phyloP scores from a whole-genome alignment of 1,140 invertebrate species.

The Homalodisca vitripennis region DNA sequence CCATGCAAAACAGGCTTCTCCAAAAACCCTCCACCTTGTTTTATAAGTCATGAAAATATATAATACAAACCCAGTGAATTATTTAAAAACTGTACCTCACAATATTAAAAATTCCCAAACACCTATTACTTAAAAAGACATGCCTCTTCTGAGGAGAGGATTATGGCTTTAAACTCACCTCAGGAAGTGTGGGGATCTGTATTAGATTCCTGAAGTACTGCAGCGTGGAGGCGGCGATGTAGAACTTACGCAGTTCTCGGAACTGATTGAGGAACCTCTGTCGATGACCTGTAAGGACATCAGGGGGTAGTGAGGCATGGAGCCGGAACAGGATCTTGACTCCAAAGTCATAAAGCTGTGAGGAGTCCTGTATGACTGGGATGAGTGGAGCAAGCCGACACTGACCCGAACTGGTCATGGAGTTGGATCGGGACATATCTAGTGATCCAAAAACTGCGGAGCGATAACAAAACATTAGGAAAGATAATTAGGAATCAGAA shows the following conservation, averaged over 20 bases:
- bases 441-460: constrained; percentile 88
- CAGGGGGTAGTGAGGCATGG: constrained; percentile 86
- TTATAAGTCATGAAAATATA: too few species aligned
- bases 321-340: constrained; percentile 96
- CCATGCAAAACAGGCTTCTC: too few species aligned
- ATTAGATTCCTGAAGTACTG: constrained; percentile 98
- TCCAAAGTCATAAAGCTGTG: constrained; percentile 93
- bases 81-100: too few species aligned
- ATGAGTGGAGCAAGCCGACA: constrained; percentile 95
- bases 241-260: constrained; percentile 86
- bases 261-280: constrained; percentile 91
- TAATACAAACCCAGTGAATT: too few species aligned
- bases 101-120: too few species aligned
- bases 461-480: too few species aligned
- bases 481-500: too few species aligned
- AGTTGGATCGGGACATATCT: constrained; percentile 91
- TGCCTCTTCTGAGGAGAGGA: too few species aligned
- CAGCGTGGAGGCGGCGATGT: constrained; percentile 86
- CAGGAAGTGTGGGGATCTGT: constrained; percentile 87
- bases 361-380: constrained; percentile 97
- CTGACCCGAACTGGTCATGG: constrained; percentile 95
- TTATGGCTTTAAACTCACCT: constrained; percentile 62
- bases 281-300: constrained; percentile 88
- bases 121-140: too few species aligned
- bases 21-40: too few species aligned